phyloP scores from a whole-genome alignment of 2,797 vertebrate species.

The Rhinoraja longicauda region DNA sequence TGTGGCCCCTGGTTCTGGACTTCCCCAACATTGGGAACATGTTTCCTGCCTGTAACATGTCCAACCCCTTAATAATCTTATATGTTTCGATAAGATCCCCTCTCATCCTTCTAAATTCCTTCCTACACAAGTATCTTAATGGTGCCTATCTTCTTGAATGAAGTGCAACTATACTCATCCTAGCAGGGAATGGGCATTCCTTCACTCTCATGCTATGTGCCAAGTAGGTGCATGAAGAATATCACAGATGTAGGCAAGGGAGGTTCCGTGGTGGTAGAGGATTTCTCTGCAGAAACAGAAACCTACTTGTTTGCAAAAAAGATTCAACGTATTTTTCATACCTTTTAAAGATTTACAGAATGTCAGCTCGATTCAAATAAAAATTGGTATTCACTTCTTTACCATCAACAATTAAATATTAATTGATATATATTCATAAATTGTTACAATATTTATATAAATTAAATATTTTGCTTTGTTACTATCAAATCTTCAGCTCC shows the following conservation, averaged over 20 bases:
- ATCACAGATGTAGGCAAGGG: no score
- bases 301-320: background rate
- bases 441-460: background rate
- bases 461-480: background rate
- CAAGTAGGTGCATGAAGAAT: no score
- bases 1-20: no score
- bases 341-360: background rate
- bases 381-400: background rate
- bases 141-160: background rate
- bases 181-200: background rate
- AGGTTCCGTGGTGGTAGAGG: background rate
- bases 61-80: no score
- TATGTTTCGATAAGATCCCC: no score
- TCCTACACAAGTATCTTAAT: background rate
- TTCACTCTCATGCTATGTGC: background rate
- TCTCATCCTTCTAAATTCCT: no score
- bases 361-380: background rate
- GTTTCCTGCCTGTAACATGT: no score
- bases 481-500: background rate
- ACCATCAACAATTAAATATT: background rate
- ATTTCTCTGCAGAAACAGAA: background rate
- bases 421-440: no score
- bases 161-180: background rate
- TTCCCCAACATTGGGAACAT: no score
- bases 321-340: no score